Evolutionary conservation across 2,113 vertebrate genomes (phyloP).

Genomic region (Ictalurus furcatus): DNA sequence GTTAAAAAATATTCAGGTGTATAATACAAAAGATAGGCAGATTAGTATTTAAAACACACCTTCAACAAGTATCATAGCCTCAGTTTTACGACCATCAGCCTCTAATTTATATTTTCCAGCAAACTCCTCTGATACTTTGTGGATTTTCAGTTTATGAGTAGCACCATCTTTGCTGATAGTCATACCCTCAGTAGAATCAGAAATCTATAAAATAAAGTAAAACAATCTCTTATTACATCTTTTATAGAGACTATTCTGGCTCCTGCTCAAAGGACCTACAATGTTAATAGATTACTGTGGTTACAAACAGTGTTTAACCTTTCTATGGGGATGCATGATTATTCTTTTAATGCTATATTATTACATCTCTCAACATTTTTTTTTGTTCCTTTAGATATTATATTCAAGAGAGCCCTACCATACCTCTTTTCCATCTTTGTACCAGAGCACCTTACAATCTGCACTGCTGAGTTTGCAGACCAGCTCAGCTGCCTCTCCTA

Average conservation of each 20-base stretch:
- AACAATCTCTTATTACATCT: background rate
- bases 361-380: background rate
- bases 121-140: conserved; percentile 72
- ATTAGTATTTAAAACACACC: conserved; percentile 61
- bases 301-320: background rate
- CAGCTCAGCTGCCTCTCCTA: conserved; percentile 76
- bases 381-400: background rate
- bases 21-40: background rate
- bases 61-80: conserved; percentile 72
- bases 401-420: background rate
- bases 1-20: background rate
- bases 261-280: background rate
- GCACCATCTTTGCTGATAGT: conserved; percentile 78
- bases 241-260: background rate
- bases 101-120: conserved; percentile 86
- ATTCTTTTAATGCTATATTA: background rate
- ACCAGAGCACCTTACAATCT: conserved; percentile 79
- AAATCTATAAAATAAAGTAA: conserved; percentile 68
- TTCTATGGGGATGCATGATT: background rate
- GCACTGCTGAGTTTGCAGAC: conserved; percentile 79
- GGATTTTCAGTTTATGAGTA: conserved; percentile 78
- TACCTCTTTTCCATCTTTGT: conserved; percentile 86
- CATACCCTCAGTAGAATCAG: conserved; percentile 67
- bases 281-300: background rate
- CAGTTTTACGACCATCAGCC: conserved; percentile 76